These are phyloP conservation scores for Bambusicola thoracicus DNA, from an alignment of 2,113 vertebrate species.

Conservation along the genomic window DNA sequence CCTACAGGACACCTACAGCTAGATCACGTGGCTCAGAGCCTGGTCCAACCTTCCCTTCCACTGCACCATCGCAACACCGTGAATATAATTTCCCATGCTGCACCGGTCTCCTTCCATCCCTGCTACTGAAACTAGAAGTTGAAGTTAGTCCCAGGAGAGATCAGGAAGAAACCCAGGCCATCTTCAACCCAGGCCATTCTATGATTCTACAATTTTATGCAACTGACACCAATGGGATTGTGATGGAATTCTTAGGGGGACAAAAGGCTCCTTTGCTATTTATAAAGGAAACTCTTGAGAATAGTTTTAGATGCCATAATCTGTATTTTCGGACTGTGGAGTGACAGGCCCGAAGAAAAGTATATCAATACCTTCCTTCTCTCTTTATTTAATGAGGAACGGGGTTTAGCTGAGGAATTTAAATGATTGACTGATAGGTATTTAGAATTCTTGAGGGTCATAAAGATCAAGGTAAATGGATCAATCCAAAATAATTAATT, in stretches of 20 bases:
- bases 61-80: not conserved
- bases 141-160: not conserved
- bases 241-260: not conserved
- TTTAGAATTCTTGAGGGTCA: constrained; percentile 45
- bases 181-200: no score
- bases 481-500: constrained; percentile 21
- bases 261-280: not conserved
- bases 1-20: not conserved
- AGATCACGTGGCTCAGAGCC: no score
- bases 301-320: not conserved
- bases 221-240: not conserved
- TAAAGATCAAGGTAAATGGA: constrained; percentile 38
- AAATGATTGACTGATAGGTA: constrained; percentile 51
- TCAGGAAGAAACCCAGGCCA: not conserved
- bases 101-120: not conserved
- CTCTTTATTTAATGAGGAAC: constrained; percentile 38
- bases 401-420: constrained; percentile 38
- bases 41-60: not conserved
- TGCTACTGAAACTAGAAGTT: not conserved
- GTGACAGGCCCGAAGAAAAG: constrained; percentile 39
- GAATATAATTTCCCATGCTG: not conserved
- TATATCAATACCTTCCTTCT: not conserved
- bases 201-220: no score
- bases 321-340: constrained; percentile 25
- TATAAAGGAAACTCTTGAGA: not conserved